These are phyloP conservation scores for Latrodectus hesperus DNA, from an alignment of 2,888 invertebrate species.

Conservation along the genomic window DNA sequence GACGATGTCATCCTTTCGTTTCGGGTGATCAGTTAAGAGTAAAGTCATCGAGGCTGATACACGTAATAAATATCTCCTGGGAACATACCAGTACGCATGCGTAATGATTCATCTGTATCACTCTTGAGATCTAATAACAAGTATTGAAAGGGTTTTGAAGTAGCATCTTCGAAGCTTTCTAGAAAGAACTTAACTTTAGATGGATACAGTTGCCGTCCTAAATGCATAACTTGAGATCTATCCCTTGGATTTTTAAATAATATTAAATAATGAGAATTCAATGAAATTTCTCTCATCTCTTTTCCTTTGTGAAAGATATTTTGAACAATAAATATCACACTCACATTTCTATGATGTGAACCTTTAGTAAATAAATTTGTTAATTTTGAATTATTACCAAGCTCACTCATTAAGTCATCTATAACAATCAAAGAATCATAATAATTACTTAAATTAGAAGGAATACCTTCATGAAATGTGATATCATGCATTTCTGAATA, in stretches of 20 bases:
- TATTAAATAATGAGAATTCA: constrained; percentile 55
- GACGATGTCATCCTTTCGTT: not conserved
- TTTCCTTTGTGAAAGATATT: constrained; percentile 19
- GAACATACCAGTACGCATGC: not conserved
- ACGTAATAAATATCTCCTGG: constrained; percentile 4
- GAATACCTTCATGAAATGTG: constrained; percentile 6
- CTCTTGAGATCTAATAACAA: not conserved
- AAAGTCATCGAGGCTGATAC: not conserved
- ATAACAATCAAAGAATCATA: constrained; percentile 1
- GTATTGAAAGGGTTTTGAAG: not conserved
- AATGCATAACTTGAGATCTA: constrained; percentile 16
- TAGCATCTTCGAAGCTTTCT: constrained; percentile 10
- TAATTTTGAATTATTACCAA: constrained; percentile 18
- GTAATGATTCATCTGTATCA: not conserved
- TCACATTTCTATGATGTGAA: constrained; percentile 38
- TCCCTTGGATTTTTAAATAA: constrained; percentile 51
- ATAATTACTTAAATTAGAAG: constrained; percentile 4
- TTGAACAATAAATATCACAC: constrained; percentile 41
- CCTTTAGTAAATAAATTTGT: constrained; percentile 43
- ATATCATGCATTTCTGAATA: not conserved
- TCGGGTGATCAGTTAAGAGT: not conserved
- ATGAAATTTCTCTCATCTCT: constrained; percentile 39
- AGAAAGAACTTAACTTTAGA: not conserved
- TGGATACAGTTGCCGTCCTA: constrained; percentile 40
- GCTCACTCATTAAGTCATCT: constrained; percentile 40